Conservation (phyloP, 2,113 vertebrate genomes). For the Climacteris rufus region DNA sequence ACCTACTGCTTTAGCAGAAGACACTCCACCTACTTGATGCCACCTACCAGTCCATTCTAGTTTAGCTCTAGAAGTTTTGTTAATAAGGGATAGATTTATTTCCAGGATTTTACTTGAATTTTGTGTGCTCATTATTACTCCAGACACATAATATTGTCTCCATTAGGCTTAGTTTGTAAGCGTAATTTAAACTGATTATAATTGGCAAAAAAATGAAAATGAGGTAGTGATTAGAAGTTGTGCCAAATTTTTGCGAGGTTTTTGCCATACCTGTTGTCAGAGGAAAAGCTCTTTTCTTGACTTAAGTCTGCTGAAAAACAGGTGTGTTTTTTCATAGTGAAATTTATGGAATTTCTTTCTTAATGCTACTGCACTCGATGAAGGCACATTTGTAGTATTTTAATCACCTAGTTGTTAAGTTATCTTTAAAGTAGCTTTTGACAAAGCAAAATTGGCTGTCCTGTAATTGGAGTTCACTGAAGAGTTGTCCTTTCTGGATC, state of each 20-base stretch:
- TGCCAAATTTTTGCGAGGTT: neutral
- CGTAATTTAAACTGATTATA: neutral
- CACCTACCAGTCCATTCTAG: neutral
- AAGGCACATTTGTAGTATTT: neutral
- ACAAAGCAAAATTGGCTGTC: slow-evolving; percentile 22
- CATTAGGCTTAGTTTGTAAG: neutral
- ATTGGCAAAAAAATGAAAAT: neutral
- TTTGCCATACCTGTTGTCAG: neutral
- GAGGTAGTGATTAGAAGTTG: neutral
- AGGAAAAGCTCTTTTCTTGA: neutral
- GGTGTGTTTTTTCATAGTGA: neutral
- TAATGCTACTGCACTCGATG: neutral
- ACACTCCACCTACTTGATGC: neutral
- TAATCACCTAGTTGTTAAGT: neutral
- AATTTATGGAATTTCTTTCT: neutral
- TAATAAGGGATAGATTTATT: neutral
- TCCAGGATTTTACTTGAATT: neutral
- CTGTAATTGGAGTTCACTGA: slow-evolving; percentile 52
- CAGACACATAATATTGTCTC: accelerated
- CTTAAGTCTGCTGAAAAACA: neutral
- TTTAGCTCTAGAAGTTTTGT: neutral
- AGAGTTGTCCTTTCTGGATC: slow-evolving; percentile 35
- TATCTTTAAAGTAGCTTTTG: slow-evolving; percentile 16
- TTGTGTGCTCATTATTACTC: neutral
- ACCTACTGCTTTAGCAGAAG: neutral